Conservation (phyloP, 2,888 invertebrate genomes). For the Chymomyza caudatula region DNA sequence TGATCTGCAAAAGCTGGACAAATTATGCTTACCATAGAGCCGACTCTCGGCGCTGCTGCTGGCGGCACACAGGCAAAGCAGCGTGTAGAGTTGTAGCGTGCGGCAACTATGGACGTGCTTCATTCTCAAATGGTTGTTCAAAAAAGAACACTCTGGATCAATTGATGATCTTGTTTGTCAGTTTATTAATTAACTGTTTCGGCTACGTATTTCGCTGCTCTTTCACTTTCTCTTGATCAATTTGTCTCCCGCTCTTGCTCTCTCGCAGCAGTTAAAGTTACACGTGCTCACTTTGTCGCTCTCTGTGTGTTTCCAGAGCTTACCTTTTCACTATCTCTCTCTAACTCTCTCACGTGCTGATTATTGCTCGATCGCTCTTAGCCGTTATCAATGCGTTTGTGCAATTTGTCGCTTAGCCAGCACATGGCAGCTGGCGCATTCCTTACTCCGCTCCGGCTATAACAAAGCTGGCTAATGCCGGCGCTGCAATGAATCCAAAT, state of each 20-base stretch:
- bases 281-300: neutral
- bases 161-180: neutral
- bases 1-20: no score
- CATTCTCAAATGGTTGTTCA: constrained; percentile 20
- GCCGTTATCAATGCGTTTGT: constrained; percentile 66
- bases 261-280: neutral
- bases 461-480: neutral
- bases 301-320: neutral
- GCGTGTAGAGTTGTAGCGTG: constrained; percentile 34
- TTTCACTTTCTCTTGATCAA: neutral
- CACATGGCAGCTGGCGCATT: constrained; percentile 64
- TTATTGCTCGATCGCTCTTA: constrained; percentile 26
- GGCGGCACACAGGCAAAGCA: constrained; percentile 60
- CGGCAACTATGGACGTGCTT: neutral
- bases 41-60: constrained; percentile 29
- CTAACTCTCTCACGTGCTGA: neutral
- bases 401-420: constrained; percentile 49
- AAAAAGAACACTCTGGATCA: neutral
- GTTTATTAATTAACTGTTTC: neutral
- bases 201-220: neutral
- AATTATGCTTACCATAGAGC: constrained; percentile 40
- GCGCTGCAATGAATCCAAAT: neutral
- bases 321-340: neutral
- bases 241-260: neutral
- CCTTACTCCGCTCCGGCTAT: neutral